These are phyloP conservation scores for Mystacornis crossleyi DNA, from an alignment of 2,113 vertebrate genomes.

Conservation along the genomic window DNA sequence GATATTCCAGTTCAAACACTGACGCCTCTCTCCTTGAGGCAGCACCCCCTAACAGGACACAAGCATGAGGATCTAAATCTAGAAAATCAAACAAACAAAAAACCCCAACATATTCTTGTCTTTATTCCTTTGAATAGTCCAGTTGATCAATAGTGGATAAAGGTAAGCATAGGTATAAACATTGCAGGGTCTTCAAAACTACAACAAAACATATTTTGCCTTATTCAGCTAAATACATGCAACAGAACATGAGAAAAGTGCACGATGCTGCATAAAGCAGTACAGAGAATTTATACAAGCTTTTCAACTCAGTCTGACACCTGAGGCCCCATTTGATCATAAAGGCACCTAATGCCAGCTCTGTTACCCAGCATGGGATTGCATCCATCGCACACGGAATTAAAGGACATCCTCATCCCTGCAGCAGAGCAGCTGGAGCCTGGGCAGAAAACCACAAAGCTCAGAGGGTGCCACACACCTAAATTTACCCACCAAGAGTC, in stretches of 20 bases:
- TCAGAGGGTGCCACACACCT: not conserved
- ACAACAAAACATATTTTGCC: not conserved
- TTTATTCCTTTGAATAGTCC: not conserved
- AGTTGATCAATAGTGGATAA: not conserved
- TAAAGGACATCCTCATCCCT: not conserved
- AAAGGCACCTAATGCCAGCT: not conserved
- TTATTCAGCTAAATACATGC: not conserved
- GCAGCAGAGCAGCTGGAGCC: not conserved
- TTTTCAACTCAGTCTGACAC: not conserved
- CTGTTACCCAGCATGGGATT: not conserved
- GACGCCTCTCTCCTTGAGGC: not conserved
- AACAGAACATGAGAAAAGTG: not conserved
- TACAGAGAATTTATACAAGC: not conserved
- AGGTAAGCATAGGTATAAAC: not conserved
- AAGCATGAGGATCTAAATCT: not conserved
- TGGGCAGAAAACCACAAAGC: not conserved
- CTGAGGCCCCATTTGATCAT: not conserved
- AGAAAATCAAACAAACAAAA: not conserved
- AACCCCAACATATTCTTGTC: not conserved
- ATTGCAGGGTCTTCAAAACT: not conserved
- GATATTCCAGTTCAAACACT: not conserved
- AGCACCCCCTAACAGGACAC: not conserved
- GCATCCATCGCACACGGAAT: not conserved
- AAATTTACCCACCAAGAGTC: not conserved
- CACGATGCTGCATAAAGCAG: not conserved